Conservation (phyloP, 2,888 invertebrate genomes). For the Crepidodera aurea region DNA sequence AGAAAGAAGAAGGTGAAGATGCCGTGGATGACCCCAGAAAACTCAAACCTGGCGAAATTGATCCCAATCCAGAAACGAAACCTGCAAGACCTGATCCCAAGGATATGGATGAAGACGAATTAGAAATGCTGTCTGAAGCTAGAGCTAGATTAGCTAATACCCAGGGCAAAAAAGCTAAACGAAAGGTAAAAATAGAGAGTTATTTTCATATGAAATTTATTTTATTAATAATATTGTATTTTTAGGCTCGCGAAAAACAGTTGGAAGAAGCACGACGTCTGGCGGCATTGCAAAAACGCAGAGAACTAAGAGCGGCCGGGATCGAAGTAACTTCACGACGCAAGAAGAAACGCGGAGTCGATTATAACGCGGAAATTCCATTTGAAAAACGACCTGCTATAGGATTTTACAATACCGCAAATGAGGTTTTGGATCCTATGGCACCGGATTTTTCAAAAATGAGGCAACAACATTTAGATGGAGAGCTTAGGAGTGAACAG, state of each 20-base stretch:
- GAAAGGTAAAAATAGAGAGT: too few species aligned
- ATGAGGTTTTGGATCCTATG: constrained; percentile 86
- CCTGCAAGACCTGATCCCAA: constrained; percentile 99
- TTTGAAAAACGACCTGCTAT: constrained; percentile 93
- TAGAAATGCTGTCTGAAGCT: constrained; percentile 99
- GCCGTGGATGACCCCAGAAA: constrained; percentile 94
- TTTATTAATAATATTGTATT: background rate
- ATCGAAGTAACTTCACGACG: constrained; percentile 72
- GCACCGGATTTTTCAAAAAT: constrained; percentile 90
- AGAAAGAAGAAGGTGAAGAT: constrained; percentile 92
- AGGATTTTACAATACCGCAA: constrained; percentile 95
- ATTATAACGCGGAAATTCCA: constrained; percentile 97
- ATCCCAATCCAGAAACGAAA: constrained; percentile 99
- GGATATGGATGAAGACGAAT: constrained; percentile 99
- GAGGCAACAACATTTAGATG: constrained; percentile 92
- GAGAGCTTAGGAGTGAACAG: constrained; percentile 87
- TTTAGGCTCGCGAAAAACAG: constrained; percentile 91
- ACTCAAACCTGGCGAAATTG: constrained; percentile 98
- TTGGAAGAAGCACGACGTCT: constrained; percentile 95
- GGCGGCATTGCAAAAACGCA: constrained; percentile 96
- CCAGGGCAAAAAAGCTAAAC: constrained; percentile 92
- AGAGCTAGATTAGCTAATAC: constrained; percentile 98
- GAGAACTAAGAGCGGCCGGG: constrained; percentile 96
- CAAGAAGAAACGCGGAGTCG: constrained; percentile 87
- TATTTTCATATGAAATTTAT: too few species aligned